Base-by-base conservation (phyloP, 2,797 vertebrate genomes). In the Schizothorax lantsangensis region DNA sequence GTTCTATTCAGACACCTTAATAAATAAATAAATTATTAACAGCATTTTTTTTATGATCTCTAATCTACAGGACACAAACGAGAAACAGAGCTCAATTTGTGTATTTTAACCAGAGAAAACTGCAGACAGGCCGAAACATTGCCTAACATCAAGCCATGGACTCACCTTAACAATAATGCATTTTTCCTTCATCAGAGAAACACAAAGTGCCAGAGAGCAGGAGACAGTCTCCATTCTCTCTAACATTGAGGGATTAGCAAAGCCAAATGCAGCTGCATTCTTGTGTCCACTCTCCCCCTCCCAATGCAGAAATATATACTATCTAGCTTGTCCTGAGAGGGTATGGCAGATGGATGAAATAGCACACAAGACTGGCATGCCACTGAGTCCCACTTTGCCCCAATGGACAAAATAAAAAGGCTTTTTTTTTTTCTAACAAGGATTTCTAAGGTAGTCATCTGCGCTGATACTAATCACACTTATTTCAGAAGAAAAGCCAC, bases 261-360 rank as follows among this genome's bases (percentile, higher is more conserved):
- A 93, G 79, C 90, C 91, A 88, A 45, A 88, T 89, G 89, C 89
- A 88, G 88, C 89, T 86, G 88, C 91, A 93, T 94, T 93, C 93
- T 84, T 79, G 6, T 75, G 68, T 45, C 77, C 36, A 90, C 90
- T 86, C 80, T 49, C 71, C 64, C 86, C 73, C 81, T 78, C 83
- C 49, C 64, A 72, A 49, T 15, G 59, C 80, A 79, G 77, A 84
- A 85, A 81, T 79, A 74, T 59, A 86, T 40, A 69, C 75, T 3
- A 81, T 47, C 83, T 81, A 89, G 88, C 79, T 2, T 82, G 90
- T 83, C 89, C 91, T 87, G 89, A 90, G 84, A 77, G 81, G 83
- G 88, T 86, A 87, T 87, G 86, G 88, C 89, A 88, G 62, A 88
- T 83, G 88, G 89, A 89, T 86, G 49, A 68, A 87, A 89, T 82